These are phyloP conservation scores for Brachyopa scutellaris DNA, from an alignment of 2,888 invertebrate genomes.

Conservation along the genomic window DNA sequence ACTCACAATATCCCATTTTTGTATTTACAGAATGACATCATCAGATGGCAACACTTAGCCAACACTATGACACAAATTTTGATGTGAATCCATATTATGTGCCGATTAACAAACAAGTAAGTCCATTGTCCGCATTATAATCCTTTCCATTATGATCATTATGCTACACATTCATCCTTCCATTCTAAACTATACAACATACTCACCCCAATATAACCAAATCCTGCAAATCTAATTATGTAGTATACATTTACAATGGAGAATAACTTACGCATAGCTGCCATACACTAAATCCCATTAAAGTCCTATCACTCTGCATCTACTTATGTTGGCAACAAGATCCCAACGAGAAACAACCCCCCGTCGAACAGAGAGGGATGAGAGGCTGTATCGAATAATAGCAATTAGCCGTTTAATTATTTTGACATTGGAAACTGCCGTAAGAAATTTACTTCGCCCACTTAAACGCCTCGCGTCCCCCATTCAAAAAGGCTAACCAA, in stretches of 20 bases:
- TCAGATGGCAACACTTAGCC: constrained; percentile 87
- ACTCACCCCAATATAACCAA: constrained; percentile 8
- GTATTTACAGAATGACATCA: constrained; percentile 84
- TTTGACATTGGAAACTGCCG: constrained; percentile 14
- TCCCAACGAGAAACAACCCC: no score
- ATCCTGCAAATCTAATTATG: constrained; percentile 61
- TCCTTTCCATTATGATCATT: background rate
- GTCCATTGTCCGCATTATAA: constrained; percentile 73
- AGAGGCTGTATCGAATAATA: constrained; percentile 45
- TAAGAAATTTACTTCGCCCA: constrained; percentile 19
- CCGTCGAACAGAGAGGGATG: background rate
- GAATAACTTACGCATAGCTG: constrained; percentile 44
- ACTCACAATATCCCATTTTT: no score
- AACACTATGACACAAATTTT: constrained; percentile 84
- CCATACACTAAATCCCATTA: constrained; percentile 56
- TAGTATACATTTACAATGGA: constrained; percentile 36
- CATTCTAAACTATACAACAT: background rate
- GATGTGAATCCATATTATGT: constrained; percentile 81
- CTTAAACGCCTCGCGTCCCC: background rate
- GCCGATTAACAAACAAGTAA: constrained; percentile 83
- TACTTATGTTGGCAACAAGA: no score
- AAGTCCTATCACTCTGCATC: constrained; percentile 22
- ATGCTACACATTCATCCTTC: background rate
- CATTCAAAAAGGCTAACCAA: background rate
- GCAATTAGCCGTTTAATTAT: constrained; percentile 56